phyloP scores from a whole-genome alignment of 2,113 vertebrate genomes.

The Turnix velox region DNA sequence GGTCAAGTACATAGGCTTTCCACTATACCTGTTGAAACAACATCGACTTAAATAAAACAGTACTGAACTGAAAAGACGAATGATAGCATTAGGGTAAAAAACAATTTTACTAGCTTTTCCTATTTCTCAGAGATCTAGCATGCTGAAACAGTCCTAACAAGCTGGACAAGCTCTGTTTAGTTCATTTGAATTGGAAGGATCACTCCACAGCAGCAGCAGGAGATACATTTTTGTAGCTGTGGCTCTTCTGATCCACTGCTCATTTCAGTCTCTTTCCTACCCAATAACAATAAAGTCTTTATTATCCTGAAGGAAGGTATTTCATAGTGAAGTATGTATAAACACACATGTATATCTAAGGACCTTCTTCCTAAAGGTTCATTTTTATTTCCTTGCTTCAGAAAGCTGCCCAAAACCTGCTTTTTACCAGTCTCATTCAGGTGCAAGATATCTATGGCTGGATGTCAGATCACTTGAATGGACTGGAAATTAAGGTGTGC shows the following conservation, averaged over 20 bases:
- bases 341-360: rapidly evolving
- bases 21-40: not conserved
- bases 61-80: not conserved
- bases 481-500: not conserved
- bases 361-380: not conserved
- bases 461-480: rapidly evolving
- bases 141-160: not conserved
- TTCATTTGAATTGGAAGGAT: not conserved
- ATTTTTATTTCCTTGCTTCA: not conserved
- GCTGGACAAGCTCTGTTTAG: not conserved
- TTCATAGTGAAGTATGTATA: not conserved
- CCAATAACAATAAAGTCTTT: not conserved
- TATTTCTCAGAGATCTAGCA: not conserved
- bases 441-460: not conserved
- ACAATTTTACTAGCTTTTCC: not conserved
- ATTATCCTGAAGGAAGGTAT: not conserved
- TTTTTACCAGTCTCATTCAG: not conserved
- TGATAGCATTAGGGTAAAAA: not conserved
- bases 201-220: not conserved
- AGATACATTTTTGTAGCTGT: not conserved
- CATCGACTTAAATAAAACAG: not conserved
- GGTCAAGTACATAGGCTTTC: not conserved
- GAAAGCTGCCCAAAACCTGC: not conserved
- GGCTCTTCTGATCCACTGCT: not conserved
- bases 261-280: not conserved